Base-by-base conservation (phyloP, 2,797 vertebrate genomes). In the Fratercula arctica region DNA sequence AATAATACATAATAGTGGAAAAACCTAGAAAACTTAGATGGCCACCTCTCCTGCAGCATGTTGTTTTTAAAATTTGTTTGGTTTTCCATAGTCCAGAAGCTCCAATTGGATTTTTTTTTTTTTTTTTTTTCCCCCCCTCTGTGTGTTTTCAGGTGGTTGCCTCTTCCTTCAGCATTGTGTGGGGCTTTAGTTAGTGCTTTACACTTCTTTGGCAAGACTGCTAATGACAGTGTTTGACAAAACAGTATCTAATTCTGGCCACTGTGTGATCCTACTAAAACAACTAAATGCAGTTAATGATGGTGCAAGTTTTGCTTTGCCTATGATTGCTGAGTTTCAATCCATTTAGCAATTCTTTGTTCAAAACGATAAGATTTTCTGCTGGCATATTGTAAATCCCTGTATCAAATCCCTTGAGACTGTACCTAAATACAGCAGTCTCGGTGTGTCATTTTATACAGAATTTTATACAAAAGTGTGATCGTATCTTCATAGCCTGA, bases 341-440 rank as follows among this genome's bases (percentile, higher is more conserved):
- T 76, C 75, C 39, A 13, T 50, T 81, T 92, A 91, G 94, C 75
- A 86, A 54, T 66, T 68, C n/a, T 54, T 72, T 64, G 46, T 50
- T 93, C 29, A 83, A 87, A 81, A 90, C 25, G 6, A 68, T 50
- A 53, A n/a, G 63, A 54, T 96, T 92, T 83, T 85, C n/a, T 92
- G 90, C 85, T 59, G 78, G 39, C 89, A 83, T 95, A 48, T 57
- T 74, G 84, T 64, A 54, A 95, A 85, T 46, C 25, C 20, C 28
- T 78, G 26, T 68, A 45, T 37, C 67, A 84, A 93, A 56, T 54
- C 81, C 59, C 88, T 85, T 64, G 63, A 90, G 59, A 31, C 31
- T 64, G 59, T 82, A 77, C 60, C 48, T 61, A 94, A 82, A 74
- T 54, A 28, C 39, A 68, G 25, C 37, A 48, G 43, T 67, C 23